Percentiles rank a stretch among this genome's conserved stretches.
Evolutionary conservation across 2,113 vertebrate species (phyloP).

Genomic region (Rallus limicola): DNA sequence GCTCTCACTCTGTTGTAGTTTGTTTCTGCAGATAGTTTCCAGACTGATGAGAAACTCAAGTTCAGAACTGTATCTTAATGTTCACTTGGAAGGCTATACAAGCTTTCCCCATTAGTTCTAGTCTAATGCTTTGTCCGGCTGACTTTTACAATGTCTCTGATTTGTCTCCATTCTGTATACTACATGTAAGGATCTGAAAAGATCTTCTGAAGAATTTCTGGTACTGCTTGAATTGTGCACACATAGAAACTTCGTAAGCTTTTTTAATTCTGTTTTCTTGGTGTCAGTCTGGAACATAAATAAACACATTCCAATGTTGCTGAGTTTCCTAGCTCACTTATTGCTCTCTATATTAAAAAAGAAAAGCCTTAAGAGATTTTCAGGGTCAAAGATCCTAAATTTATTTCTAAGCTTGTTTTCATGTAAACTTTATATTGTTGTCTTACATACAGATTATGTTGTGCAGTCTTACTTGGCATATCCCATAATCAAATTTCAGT

Average conservation of each 20-base stretch:
- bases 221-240: background rate
- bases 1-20: background rate
- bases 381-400: background rate
- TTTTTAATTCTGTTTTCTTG: background rate
- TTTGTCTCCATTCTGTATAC: background rate
- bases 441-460: background rate
- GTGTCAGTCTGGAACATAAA: background rate
- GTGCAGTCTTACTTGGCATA: background rate
- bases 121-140: background rate
- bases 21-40: background rate
- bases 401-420: background rate
- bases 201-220: background rate
- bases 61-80: background rate
- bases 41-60: background rate
- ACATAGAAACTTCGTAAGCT: accelerated
- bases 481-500: background rate
- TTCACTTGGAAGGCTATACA: background rate
- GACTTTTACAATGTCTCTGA: background rate
- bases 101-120: background rate
- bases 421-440: background rate
- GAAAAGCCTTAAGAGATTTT: background rate
- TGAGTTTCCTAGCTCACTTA: background rate
- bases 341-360: background rate
- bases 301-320: background rate
- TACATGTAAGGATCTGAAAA: background rate